Percentiles rank a stretch among this genome's conserved stretches.
These are phyloP conservation scores for Pogonophryne albipinna DNA, from an alignment of 2,797 vertebrate species.

Conservation along the genomic window DNA sequence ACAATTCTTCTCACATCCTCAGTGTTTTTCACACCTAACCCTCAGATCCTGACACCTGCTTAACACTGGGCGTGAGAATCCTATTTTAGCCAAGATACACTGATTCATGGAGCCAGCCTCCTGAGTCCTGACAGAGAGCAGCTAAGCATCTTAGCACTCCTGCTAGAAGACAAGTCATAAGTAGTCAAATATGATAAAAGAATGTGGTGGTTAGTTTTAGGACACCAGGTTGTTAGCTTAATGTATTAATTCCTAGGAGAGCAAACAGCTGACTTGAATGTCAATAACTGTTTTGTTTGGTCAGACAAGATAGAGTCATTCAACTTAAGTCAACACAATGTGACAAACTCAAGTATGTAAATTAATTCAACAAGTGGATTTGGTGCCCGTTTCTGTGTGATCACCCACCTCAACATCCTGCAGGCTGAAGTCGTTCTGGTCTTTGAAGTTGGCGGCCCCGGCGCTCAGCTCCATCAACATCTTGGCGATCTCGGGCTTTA, in stretches of 20 bases:
- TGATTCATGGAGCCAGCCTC: constrained; percentile 66
- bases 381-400: constrained; percentile 10
- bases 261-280: neutral
- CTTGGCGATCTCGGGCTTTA: constrained; percentile 99
- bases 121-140: constrained; percentile 52
- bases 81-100: constrained; percentile 62
- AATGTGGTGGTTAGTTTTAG: constrained; percentile 11
- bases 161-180: no score
- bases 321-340: constrained; percentile 33
- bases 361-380: no score
- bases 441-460: constrained; percentile 96
- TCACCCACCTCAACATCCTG: constrained; percentile 95
- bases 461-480: constrained; percentile 99
- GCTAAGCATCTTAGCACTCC: constrained; percentile 67
- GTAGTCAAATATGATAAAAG: constrained; percentile 36
- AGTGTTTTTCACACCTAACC: no score
- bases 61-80: constrained; percentile 62
- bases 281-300: constrained; percentile 25
- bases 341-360: neutral
- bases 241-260: constrained; percentile 16
- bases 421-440: constrained; percentile 98
- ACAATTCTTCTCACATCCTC: constrained; percentile 74
- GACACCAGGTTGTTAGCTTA: constrained; percentile 22
- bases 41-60: constrained; percentile 72
- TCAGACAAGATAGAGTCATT: constrained; percentile 5